Evolutionary conservation across 2,113 vertebrate genomes (phyloP), one percentile per base, ranked within the genome.

Genomic region (Lycaon pictus): DNA sequence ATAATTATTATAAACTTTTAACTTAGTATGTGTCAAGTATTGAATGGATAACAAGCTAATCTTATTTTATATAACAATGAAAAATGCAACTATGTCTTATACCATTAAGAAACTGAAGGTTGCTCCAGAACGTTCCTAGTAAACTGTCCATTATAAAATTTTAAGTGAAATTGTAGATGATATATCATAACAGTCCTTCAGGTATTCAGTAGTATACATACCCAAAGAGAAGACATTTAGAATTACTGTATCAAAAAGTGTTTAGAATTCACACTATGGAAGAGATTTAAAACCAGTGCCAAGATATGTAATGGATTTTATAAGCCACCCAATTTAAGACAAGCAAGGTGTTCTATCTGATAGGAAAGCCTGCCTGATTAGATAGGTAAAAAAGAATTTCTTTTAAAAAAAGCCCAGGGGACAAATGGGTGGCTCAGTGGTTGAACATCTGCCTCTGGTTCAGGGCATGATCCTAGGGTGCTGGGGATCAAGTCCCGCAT

Each of bases 241-340:
- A 56, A 86, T 25, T 79, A 85, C 10, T 71, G 11, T 20, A 67
- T 10, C 19, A 58, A 77, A 77, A 35, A 69, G 6, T 6, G 8
- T 62, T 91, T 20, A 69, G 12, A 90, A 91, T 91, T 86, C 53
- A 91, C 11, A 80, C 32, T 37, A 85, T 10, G 1, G 25, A 85
- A 87, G 32, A 37, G 32, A 87, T 81, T 80, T 80, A 63, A 83
- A 90, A 65, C 48, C 65, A 25, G 12, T 90, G 27, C 48, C 48
- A 82, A 85, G 29, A 91, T 53, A 95, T 72, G 56, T 72, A 32
- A 95, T 25, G 16, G 74, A 92, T 62, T 80, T 86, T 58, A 20
- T 55, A 92, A 92, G 65, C 27, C 71, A 86, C 12, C 17, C 29
- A 85, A 74, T 32, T 32, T 67, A 80, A 81, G 35, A 65, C 29